phyloP scores from a whole-genome alignment of 35 echinoderm and acorn worm species.

The Chiridota heheva region DNA sequence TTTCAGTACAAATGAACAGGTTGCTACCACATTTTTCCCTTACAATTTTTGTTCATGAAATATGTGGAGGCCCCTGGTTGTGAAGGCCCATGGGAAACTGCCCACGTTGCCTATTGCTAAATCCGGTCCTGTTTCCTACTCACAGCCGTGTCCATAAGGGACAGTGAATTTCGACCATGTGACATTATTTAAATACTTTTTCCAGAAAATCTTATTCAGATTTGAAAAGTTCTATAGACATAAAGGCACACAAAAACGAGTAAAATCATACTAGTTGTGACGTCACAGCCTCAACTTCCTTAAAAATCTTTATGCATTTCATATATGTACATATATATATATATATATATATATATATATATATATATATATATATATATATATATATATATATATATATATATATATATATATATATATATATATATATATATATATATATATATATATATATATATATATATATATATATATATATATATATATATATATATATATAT shows the following conservation, averaged over 20 bases:
- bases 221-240: background rate
- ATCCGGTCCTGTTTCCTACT: too few species aligned
- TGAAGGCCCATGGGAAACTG: too few species aligned
- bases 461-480: background rate
- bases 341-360: too few species aligned
- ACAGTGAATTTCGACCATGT: too few species aligned
- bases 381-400: background rate
- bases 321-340: too few species aligned
- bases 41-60: too few species aligned
- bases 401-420: conserved; percentile 3
- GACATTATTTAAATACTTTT: too few species aligned
- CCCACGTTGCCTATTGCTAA: too few species aligned
- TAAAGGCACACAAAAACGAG: conserved; percentile 8
- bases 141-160: background rate
- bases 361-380: too few species aligned
- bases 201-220: background rate
- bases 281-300: background rate
- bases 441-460: conserved; percentile 1
- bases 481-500: background rate
- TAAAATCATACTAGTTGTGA: too few species aligned
- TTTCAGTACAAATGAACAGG: background rate
- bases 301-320: background rate
- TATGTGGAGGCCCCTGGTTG: too few species aligned
- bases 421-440: conserved; percentile 1
- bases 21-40: too few species aligned